Conservation (phyloP, 2,797 vertebrate species). For the Scleropages formosus region DNA sequence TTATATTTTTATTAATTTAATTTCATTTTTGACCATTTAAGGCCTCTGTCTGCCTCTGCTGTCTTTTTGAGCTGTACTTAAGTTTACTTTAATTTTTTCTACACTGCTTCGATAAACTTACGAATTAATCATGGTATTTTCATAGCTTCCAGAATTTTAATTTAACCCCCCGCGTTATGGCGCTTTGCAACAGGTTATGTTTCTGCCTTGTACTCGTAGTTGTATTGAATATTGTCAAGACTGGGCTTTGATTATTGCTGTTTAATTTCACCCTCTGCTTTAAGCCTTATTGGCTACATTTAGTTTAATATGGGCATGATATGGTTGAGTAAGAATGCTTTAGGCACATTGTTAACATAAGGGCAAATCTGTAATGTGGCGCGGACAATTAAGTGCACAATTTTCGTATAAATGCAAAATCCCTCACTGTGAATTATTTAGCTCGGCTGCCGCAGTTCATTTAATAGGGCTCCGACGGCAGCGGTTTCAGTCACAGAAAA, state of each 20-base stretch:
- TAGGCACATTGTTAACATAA: conserved; percentile 99
- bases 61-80: too few species aligned
- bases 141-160: not conserved
- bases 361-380: conserved; percentile 99
- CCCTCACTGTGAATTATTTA: conserved; percentile 99
- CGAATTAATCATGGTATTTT: too few species aligned
- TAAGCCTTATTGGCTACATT: conserved; percentile 78
- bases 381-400: conserved; percentile 99
- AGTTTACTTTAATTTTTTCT: too few species aligned
- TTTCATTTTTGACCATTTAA: not conserved
- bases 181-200: not conserved
- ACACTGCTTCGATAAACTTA: too few species aligned
- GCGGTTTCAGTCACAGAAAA: conserved; percentile 97
- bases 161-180: not conserved
- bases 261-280: conserved; percentile 66
- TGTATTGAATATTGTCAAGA: not conserved
- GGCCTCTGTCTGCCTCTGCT: not conserved
- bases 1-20: conserved; percentile 10
- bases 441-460: conserved; percentile 97
- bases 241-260: conserved; percentile 39
- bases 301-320: conserved; percentile 83
- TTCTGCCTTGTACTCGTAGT: conserved; percentile 9
- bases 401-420: conserved; percentile 99
- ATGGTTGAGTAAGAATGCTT: conserved; percentile 88
- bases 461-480: conserved; percentile 97